Evolutionary conservation across 2,797 vertebrate genomes (phyloP).

Genomic region (Cynopterus sphinx): DNA sequence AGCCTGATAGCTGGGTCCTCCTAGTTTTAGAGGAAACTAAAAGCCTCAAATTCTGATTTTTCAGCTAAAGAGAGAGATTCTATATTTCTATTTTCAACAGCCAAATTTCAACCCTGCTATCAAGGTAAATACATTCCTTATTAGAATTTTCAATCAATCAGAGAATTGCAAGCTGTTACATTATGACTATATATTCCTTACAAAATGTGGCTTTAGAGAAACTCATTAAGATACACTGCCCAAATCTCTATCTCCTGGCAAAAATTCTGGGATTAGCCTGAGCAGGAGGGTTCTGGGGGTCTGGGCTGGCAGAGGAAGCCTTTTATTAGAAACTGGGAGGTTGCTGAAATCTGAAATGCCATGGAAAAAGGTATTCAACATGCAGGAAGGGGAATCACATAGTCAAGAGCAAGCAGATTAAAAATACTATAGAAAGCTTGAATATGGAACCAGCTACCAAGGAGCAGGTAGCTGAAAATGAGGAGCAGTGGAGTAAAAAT

Average conservation of each 20-base stretch:
- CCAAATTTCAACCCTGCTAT: background rate
- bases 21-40: slow-evolving; percentile 20
- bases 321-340: background rate
- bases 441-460: background rate
- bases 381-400: background rate
- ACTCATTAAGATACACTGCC: background rate
- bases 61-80: background rate
- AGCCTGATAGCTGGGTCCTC: background rate
- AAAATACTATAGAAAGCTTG: background rate
- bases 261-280: background rate
- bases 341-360: background rate
- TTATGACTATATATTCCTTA: background rate
- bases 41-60: background rate
- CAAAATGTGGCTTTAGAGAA: slow-evolving; percentile 28
- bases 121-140: slow-evolving; percentile 1
- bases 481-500: background rate
- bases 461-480: background rate
- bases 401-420: background rate
- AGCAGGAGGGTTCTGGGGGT: background rate
- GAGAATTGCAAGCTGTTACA: background rate
- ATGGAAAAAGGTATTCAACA: background rate
- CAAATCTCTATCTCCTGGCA: slow-evolving; percentile 4
- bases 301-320: background rate
- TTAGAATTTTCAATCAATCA: background rate
- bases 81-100: background rate